A percentile compares a stretch with the other conserved stretches of the same genome.
Conservation (phyloP, 1,140 invertebrate species). For the Heterodera schachtii region DNA sequence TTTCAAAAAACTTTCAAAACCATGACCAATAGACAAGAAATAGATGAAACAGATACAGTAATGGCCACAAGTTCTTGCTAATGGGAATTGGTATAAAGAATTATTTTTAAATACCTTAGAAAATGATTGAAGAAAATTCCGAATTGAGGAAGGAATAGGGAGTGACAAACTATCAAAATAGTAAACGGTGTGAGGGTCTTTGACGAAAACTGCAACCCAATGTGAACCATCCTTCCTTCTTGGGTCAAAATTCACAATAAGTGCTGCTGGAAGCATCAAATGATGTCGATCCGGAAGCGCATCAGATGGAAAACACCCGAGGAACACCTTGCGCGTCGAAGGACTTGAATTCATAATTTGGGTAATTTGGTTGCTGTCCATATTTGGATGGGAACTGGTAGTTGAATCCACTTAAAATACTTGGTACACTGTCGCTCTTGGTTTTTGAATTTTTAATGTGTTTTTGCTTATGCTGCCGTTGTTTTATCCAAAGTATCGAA, state of each 20-base stretch:
- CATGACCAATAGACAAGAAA: too few species aligned
- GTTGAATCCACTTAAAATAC: too few species aligned
- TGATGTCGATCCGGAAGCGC: not conserved
- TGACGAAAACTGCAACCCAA: not conserved
- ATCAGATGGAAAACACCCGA: conserved; percentile 11
- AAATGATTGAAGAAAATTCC: too few species aligned
- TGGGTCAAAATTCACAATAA: conserved; percentile 4
- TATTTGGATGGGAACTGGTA: too few species aligned
- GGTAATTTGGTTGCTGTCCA: conserved; percentile 3
- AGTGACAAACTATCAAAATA: conserved; percentile 3
- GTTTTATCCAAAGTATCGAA: not conserved
- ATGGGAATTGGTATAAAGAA: not conserved
- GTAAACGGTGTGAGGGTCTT: not conserved
- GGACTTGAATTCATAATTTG: not conserved
- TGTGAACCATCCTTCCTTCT: not conserved
- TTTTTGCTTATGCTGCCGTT: not conserved
- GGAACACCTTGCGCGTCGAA: not conserved
- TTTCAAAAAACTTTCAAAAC: too few species aligned
- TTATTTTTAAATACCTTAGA: not conserved
- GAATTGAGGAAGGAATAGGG: not conserved
- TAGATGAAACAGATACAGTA: conserved; percentile 11
- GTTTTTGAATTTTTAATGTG: too few species aligned
- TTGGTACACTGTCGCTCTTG: too few species aligned
- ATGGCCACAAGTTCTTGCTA: not conserved
- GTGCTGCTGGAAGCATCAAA: not conserved